A percentile compares a stretch with the other conserved stretches of the same genome.
phyloP scores from a whole-genome alignment of 1,140 invertebrate genomes.

The Cepaea nemoralis region DNA sequence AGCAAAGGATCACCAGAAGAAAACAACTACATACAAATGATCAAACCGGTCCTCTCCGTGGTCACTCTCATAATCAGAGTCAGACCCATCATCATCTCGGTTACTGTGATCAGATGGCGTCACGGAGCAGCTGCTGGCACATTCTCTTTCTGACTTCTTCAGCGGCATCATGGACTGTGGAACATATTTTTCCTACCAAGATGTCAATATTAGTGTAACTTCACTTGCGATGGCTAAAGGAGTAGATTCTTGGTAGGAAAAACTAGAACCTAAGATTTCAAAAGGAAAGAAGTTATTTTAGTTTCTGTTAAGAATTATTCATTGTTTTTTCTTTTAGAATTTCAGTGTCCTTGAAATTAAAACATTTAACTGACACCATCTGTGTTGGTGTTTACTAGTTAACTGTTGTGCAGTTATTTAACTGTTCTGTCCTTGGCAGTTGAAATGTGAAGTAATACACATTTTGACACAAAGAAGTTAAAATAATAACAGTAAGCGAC shows the following conservation, averaged over 20 bases:
- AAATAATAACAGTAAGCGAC: no score
- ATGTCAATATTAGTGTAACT: background rate
- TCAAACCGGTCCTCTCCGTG: background rate
- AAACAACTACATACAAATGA: background rate
- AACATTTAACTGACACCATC: no score
- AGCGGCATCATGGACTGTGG: background rate
- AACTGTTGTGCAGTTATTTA: no score
- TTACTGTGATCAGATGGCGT: background rate
- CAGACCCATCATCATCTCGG: background rate
- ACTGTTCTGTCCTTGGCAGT: no score
- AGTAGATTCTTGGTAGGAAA: background rate
- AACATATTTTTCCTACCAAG: background rate
- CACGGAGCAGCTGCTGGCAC: conserved; percentile 2
- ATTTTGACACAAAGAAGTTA: no score
- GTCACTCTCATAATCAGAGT: conserved; percentile 5
- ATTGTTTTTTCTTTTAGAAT: no score
- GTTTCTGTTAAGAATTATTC: no score
- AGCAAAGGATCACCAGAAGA: no score
- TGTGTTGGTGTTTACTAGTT: no score
- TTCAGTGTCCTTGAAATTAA: no score
- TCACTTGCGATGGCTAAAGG: background rate
- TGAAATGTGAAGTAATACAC: no score
- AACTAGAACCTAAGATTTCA: background rate
- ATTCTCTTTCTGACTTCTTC: background rate
- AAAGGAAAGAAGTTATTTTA: no score